Base-by-base conservation (phyloP, 2,888 invertebrate genomes). In the Pristionchus fissidentatus region DNA sequence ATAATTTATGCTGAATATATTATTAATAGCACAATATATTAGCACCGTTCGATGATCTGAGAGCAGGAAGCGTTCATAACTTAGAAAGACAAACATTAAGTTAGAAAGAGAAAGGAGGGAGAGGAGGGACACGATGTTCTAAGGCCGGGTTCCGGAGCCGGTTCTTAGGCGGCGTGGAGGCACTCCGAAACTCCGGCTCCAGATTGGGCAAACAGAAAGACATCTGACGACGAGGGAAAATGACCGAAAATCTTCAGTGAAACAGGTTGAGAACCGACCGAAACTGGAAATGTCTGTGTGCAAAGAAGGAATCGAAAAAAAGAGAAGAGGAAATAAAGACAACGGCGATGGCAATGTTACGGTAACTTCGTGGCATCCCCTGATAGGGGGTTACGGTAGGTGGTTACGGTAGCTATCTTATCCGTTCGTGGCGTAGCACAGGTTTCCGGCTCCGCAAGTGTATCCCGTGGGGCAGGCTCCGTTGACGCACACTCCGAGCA, bases 381-480 rank as follows among this genome's bases (percentile, higher is more conserved):
- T n/a, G n/a, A n/a, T 26, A 29, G 57, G n/a, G 32, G 35, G 22
- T 32, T 62, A 62, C 62, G 62, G 62, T 62, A 52, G 46, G 29
- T 77, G 3, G 38, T 3, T 32, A 32, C 52, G 29, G 75, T 75
- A 75, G 49, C 15, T 15, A 49, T 49, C 60, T 78, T 78, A 78
- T 19, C 78, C 78, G 84, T 81, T 84, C 83, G 85, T 85, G 86
- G 88, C 87, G 86, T 91, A 92, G 87, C 91, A 91, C 57, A 91
- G 86, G 86, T 91, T 91, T 81, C 91, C 91, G 55, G 91, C 91
- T 83, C 91, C 91, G 81, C 91, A 91, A 46, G 89, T 88, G 88
- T 90, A 91, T 70, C 91, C 91, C 55, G 88, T 86, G 70, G 91
- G 91, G 86, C 91, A 91, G 15, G 84, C 86, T 62, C 87, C 87